Conservation (phyloP, 2,113 vertebrate species). For the Brachyistius frenatus region DNA sequence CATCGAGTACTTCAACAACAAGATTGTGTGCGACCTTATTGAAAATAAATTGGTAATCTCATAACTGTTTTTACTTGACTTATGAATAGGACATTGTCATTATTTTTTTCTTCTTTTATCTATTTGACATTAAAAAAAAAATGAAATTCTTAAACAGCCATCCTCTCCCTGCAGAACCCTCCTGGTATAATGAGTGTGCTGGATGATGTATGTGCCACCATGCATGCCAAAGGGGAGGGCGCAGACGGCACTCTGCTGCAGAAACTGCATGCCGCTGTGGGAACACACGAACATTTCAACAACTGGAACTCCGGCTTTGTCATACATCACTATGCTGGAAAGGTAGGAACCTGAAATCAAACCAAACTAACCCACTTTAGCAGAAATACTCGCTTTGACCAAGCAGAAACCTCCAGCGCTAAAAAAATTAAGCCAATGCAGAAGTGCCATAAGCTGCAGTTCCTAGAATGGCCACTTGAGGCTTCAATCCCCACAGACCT, state of each 20-base stretch:
- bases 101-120: too few species aligned
- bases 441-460: too few species aligned
- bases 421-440: too few species aligned
- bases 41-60: slow-evolving; percentile 95
- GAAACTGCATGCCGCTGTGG: slow-evolving; percentile 93
- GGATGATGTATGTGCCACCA: slow-evolving; percentile 97
- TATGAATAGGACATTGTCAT: too few species aligned
- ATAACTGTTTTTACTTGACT: background rate
- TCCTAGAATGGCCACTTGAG: too few species aligned
- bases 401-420: too few species aligned
- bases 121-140: too few species aligned
- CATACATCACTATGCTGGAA: slow-evolving; percentile 97
- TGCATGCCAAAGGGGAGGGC: slow-evolving; percentile 95
- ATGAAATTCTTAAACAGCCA: background rate
- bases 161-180: slow-evolving; percentile 85
- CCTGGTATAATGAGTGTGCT: slow-evolving; percentile 97
- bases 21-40: slow-evolving; percentile 97
- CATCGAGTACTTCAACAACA: slow-evolving; percentile 99
- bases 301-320: slow-evolving; percentile 94
- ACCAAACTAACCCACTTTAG: background rate
- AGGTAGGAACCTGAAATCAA: slow-evolving; percentile 79
- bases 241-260: slow-evolving; percentile 94
- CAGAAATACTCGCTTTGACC: background rate
- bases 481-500: too few species aligned
- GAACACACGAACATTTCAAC: slow-evolving; percentile 96